phyloP scores from a whole-genome alignment of 2,113 vertebrate genomes.

The Sinosuthora webbiana region DNA sequence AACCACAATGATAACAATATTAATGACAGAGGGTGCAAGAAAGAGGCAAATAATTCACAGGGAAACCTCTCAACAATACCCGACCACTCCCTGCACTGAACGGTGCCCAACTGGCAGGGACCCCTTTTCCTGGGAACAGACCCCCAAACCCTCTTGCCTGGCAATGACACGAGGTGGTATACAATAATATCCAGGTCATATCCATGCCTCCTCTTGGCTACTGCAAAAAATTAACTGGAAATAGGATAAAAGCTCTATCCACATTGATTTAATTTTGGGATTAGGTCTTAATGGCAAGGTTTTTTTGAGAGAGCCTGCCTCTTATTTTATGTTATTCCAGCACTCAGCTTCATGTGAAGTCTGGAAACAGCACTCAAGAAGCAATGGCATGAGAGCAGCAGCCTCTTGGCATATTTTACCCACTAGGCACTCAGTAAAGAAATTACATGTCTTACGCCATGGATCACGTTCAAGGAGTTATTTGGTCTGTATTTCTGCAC shows the following conservation, averaged over 20 bases:
- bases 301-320: neutral
- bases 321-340: neutral
- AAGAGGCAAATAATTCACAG: neutral
- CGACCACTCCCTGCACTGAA: too few relatives aligned
- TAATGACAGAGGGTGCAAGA: neutral
- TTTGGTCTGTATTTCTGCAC: neutral
- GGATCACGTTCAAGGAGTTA: neutral
- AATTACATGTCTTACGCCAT: accelerated
- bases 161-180: neutral
- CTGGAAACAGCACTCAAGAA: neutral
- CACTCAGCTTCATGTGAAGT: neutral
- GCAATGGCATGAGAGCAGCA: accelerated
- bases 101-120: neutral
- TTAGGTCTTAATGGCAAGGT: neutral
- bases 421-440: neutral
- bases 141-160: neutral
- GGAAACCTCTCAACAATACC: too few relatives aligned
- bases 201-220: neutral
- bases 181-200: neutral
- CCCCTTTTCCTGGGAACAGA: neutral
- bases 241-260: neutral
- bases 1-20: neutral
- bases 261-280: neutral
- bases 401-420: neutral
- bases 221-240: neutral